phyloP scores from a whole-genome alignment of 2,797 vertebrate genomes.

The Tamandua tetradactyla region DNA sequence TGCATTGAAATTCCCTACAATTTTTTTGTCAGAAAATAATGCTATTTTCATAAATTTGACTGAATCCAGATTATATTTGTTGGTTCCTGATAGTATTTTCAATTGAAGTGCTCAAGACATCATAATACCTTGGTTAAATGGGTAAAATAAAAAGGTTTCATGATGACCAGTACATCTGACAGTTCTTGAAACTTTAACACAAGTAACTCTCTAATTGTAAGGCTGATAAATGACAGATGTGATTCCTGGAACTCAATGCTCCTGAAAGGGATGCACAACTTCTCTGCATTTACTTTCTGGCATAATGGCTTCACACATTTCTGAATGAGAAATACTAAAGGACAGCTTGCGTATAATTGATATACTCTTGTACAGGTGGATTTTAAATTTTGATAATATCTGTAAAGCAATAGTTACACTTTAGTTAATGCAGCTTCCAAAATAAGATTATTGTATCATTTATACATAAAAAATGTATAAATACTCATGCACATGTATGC shows the following conservation, averaged over 20 bases:
- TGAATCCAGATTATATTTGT: constrained; percentile 27
- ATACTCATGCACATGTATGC: not conserved
- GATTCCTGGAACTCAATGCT: not conserved
- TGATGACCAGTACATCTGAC: constrained; percentile 22
- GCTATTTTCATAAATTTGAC: constrained; percentile 44
- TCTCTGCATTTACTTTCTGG: not conserved
- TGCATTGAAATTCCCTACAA: not conserved
- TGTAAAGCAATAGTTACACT: not conserved
- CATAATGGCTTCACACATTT: not conserved
- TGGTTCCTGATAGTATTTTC: not conserved
- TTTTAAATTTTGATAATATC: not conserved
- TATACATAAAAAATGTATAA: not conserved
- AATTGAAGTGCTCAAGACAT: not conserved
- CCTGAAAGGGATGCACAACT: not conserved
- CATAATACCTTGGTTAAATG: constrained; percentile 22
- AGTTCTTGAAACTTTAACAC: constrained; percentile 50
- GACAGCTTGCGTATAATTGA: not conserved
- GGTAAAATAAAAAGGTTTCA: constrained; percentile 10
- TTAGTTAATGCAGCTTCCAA: not conserved
- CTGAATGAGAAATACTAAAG: not conserved
- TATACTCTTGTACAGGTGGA: not conserved
- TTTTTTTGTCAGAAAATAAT: constrained; percentile 43
- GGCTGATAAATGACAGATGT: not conserved
- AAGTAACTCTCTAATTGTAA: not conserved
- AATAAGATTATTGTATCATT: not conserved